Evolutionary conservation across 2,797 vertebrate genomes (phyloP), one percentile per base, ranked within the genome.

Genomic region (Melanotaenia nigrans): DNA sequence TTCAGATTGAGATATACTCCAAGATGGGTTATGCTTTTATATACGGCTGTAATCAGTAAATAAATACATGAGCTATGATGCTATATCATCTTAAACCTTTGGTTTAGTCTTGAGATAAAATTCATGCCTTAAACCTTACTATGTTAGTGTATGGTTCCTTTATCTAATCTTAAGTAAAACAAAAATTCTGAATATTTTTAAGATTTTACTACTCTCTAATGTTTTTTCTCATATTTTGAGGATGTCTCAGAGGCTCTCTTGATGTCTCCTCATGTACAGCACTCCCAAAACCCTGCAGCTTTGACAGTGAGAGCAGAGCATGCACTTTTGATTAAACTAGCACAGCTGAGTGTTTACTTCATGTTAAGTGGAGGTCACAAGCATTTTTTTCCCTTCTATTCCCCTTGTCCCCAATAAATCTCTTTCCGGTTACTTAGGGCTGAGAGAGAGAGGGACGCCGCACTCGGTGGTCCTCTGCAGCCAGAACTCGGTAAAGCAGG

Each of bases 391-490:
- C 81, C 83, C 60, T 77, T 81, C 77, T 40, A 63, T 78, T 68
- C 76, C 65, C 75, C 80, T 58, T 61, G 56, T 61, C 75, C 75
- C 75, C 79, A 91, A 93, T 92, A 92, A 92, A 92, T 93, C 89
- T 92, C 68, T 85, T 87, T 88, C 84, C 71, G 83, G 84, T 79
- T 25, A 47, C 77, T 89, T 72, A 36, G 74, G 81, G 81, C 42
- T 67, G 81, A 84, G 77, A 74, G 79, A 82, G 71, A 66, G 71
- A 72, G 79, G 82, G 85, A 88, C 85, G 75, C 89, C 96, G 11
- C 83, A 18, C 95, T 97, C 95, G 96, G 97, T 97, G 97, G 97
- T 98, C 96, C 92, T 88, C 81, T 92, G 81, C 77, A 86, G 93
- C 92, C 90, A 83, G 92, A 78, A 65, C 93, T 93, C 62, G 92